Evolutionary conservation across 2,888 invertebrate genomes (phyloP).

Genomic region (Chironomus tentans): DNA sequence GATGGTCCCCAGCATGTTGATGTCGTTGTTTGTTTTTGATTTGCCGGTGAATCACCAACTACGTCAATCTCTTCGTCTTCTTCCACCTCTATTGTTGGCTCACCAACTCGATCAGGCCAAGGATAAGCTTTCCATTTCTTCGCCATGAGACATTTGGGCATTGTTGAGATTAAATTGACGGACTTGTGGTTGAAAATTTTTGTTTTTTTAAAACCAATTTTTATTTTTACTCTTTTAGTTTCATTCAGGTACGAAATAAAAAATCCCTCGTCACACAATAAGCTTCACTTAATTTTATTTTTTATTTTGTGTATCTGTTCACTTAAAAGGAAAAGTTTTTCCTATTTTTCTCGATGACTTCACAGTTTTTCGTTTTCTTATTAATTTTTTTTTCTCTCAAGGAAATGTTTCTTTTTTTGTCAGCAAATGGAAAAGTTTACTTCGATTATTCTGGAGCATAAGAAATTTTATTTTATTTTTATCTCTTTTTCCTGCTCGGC

Average conservation of each 20-base stretch:
- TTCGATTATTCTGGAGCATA: not conserved
- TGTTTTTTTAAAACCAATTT: not conserved
- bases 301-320: not conserved
- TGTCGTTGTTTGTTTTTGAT: slow-evolving; percentile 30
- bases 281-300: no score
- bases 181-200: not conserved
- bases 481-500: not conserved
- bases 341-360: slow-evolving; percentile 3
- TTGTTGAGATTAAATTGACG: slow-evolving; percentile 43
- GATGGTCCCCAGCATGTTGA: slow-evolving; percentile 57
- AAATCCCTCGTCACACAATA: not conserved
- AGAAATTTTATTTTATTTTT: no score
- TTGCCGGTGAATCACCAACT: slow-evolving; percentile 55
- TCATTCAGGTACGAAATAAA: slow-evolving; percentile 1
- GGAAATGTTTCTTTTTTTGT: not conserved
- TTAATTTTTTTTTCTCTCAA: not conserved
- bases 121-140: slow-evolving; percentile 89
- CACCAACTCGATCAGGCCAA: slow-evolving; percentile 57
- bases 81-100: slow-evolving; percentile 46
- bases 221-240: not conserved
- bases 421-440: not conserved
- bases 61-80: slow-evolving; percentile 80
- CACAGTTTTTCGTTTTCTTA: not conserved
- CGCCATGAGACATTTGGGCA: slow-evolving; percentile 94
- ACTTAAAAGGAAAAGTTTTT: not conserved